phyloP scores from a whole-genome alignment of 2,113 vertebrate species.

The Cyanoramphus novaezelandiae region DNA sequence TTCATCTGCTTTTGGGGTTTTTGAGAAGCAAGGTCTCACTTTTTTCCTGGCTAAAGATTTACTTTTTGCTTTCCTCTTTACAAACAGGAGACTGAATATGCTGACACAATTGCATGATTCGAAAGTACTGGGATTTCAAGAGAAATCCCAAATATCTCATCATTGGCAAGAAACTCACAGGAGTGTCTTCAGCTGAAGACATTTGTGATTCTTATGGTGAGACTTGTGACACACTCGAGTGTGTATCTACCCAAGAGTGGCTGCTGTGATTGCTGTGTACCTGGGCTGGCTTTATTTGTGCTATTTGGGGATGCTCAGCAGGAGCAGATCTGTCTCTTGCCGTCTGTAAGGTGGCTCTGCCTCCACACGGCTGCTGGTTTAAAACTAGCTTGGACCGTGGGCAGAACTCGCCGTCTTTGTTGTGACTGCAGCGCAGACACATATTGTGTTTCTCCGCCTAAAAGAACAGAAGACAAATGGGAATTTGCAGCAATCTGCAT shows the following conservation, averaged over 20 bases:
- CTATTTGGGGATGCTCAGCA: neutral
- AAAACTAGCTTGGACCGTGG: conserved; percentile 29
- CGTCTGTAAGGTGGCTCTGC: neutral
- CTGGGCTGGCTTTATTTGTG: neutral
- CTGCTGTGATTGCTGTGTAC: neutral
- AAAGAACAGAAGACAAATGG: conserved; percentile 48
- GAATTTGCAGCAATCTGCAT: neutral
- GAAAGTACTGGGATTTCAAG: neutral
- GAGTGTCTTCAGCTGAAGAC: neutral
- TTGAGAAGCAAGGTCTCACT: neutral
- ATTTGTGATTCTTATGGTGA: neutral
- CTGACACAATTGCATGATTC: neutral
- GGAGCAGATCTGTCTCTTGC: neutral
- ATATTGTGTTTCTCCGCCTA: conserved; percentile 27
- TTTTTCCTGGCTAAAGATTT: neutral
- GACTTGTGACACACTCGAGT: neutral
- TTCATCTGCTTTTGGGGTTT: neutral
- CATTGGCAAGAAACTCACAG: neutral
- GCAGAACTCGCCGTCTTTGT: conserved; percentile 48
- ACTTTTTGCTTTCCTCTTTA: neutral
- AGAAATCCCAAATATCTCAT: neutral
- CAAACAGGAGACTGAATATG: neutral
- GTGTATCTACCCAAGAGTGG: neutral
- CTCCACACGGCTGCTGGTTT: conserved; percentile 33
- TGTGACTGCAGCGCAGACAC: conserved; percentile 42